Evolutionary conservation across 2,797 vertebrate species (phyloP), one percentile per base, ranked within the genome.

Genomic region (Pteronotus mesoamericanus): DNA sequence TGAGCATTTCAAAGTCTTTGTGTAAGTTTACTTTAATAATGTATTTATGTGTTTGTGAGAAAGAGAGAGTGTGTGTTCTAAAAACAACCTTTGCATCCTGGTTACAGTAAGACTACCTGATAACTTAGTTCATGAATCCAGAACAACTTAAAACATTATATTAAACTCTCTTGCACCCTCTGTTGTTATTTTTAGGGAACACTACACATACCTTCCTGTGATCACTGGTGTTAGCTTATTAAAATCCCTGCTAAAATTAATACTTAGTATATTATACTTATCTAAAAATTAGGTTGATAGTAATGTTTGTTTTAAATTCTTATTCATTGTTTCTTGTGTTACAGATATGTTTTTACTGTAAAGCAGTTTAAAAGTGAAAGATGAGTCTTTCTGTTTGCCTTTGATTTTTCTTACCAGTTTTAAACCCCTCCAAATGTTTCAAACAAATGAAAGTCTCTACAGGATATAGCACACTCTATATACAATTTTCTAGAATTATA

Each of bases 131-230:
- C 32, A 64, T 0, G 85, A 64, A 66, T 90, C 32, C 86, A 91
- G 69, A 74, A 91, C 77, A 64, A 3, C 61, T n/a, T 85, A 72
- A 94, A 91, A 51, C 19, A 61, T 92, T 96, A 98, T 98, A 97
- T 85, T 91, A 97, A 98, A 98, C 98, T 98, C 98, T 87, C 96
- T 98, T 97, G 98, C 98, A 92, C 98, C 98, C 98, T 98, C 99
- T 99, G 5, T 98, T 87, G 99, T 96, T 98, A 0, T 8, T 71
- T 83, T 18, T 0, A 61, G 24, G 98, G 90, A 97, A 48, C 9
- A 78, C 85, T 82, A 6, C 6, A 39, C 16, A 71, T 94, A 46
- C 24, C 24, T 91, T 96, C 39, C 9, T 26, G 34, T 89, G 64
- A 64, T 86, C 94, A 2, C 77, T 91, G 53, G 93, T 21, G 44